These are phyloP conservation scores for Acanthisitta chloris DNA, from an alignment of 2,113 vertebrate species.

Conservation along the genomic window DNA sequence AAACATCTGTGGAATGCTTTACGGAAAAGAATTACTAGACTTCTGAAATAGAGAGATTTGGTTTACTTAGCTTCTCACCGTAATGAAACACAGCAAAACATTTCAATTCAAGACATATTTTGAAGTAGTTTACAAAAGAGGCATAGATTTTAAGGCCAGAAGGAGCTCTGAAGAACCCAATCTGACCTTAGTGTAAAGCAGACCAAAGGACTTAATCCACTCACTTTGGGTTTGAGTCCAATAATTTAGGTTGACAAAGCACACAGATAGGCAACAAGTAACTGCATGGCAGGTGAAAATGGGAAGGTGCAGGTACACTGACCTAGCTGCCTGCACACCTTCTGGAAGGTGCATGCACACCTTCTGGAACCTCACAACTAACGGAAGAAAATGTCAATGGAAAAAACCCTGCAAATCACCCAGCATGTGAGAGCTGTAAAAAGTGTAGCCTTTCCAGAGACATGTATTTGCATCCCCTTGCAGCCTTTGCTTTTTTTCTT, in stretches of 20 bases:
- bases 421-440: not conserved
- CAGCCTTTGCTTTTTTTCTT: not conserved
- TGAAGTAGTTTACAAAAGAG: not conserved
- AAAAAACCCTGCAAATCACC: not conserved
- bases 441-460: not conserved
- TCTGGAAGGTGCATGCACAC: too few relatives aligned
- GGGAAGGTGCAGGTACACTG: not conserved
- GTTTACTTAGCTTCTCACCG: not conserved
- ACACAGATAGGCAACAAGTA: not conserved
- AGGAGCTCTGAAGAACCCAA: not conserved
- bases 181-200: not conserved
- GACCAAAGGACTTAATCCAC: not conserved
- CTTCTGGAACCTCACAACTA: not conserved
- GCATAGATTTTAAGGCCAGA: not conserved
- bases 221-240: not conserved
- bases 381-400: not conserved
- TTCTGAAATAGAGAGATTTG: not conserved
- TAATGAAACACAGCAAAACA: not conserved
- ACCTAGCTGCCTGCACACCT: not conserved
- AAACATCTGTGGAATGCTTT: conserved; percentile 24
- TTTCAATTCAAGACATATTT: not conserved
- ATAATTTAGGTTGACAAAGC: not conserved
- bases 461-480: accelerated
- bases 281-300: not conserved
- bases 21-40: not conserved